Base-by-base conservation (phyloP, 2,888 invertebrate genomes). In the Tetragonisca angustula region DNA sequence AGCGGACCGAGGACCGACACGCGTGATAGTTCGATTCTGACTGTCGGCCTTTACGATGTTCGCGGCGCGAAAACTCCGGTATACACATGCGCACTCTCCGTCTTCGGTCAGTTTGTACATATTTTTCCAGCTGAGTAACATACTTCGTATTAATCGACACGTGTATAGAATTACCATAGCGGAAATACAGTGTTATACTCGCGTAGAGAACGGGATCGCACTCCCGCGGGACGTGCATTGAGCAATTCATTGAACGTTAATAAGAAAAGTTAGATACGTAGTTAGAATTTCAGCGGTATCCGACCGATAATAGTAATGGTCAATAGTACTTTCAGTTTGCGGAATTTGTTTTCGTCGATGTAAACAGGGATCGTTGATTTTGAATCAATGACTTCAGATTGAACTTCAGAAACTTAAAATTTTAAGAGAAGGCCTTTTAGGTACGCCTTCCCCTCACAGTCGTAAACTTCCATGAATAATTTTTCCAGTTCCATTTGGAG, bases 51-150 rank as follows among this genome's bases (percentile, higher is more conserved):
- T 68, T 72, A 24, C 77, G 71, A 50, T 76, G 84, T 76, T 81
- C 61, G 83, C 84, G 81, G 85, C 87, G 87, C 87, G 87, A 89
- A 90, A 90, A 89, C 77, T 75, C 69, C 62, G 19, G 61, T 61
- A 59, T 21, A 32, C 88, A 81, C 90, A 87, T 88, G 91, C 90
- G 91, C 83, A 24, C 43, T 79, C 24, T 6, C 4, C 4, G 0
- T 61, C 17, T 17, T 49, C 6, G 43, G 70, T 59, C 15, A 61
- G 19, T 61, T 61, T 24, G 27, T 49, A 70, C 49, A 32, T 32
- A 32, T 32, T 70, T 81, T 76, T 64, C 56, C 76, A 50, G n/a
- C 71, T 59, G 59, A 32, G 61, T 62, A 79, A 78, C 50, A 32
- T 19, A 70, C 61, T 76, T 73, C 19, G 32, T 59, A 59, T 67